Conservation (phyloP, 2,797 vertebrate genomes). For the Spheniscus humboldti region DNA sequence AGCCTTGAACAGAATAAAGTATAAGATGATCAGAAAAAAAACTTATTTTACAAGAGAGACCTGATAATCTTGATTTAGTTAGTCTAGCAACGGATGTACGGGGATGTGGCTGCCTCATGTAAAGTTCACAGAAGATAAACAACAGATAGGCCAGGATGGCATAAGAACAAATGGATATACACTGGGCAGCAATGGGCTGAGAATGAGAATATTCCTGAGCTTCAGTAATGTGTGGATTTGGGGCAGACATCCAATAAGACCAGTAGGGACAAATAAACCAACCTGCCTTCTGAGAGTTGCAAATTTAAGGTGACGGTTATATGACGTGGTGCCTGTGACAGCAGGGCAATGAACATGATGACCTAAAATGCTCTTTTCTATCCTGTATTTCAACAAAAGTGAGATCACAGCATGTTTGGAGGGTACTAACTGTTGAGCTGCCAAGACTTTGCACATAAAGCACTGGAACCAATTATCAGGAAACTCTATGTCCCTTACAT, state of each 20-base stretch:
- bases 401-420: neutral
- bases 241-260: neutral
- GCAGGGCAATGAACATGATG: neutral
- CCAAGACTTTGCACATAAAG: neutral
- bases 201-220: neutral
- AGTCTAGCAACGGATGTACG: neutral
- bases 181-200: neutral
- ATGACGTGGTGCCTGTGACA: neutral
- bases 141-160: neutral
- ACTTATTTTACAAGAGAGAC: neutral
- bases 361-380: neutral
- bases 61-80: neutral
- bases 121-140: neutral
- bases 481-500: neutral
- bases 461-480: neutral
- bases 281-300: neutral
- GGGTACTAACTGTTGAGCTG: neutral
- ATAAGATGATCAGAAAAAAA: neutral
- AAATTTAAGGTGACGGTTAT: neutral
- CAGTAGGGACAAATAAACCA: neutral
- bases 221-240: neutral
- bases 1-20: neutral
- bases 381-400: neutral
- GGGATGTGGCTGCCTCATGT: fast-evolving
- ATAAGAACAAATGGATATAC: neutral